These are phyloP conservation scores for Chrysochloris asiatica DNA, from an alignment of 2,113 vertebrate genomes.

Conservation along the genomic window DNA sequence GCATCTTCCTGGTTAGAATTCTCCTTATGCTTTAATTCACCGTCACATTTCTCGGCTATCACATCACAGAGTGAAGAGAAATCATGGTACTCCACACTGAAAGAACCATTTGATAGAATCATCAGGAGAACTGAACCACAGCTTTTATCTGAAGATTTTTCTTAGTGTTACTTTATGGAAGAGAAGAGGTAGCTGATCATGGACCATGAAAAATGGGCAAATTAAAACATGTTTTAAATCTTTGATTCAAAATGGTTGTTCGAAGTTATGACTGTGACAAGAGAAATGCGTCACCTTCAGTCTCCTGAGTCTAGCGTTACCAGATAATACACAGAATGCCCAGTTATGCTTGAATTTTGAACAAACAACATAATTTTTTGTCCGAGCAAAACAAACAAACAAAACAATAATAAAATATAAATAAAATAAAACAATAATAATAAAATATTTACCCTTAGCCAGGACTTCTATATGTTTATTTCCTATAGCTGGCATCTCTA, in stretches of 20 bases:
- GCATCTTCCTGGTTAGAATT: constrained; percentile 31
- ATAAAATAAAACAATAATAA: too few relatives aligned
- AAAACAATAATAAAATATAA: too few relatives aligned
- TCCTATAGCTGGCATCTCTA: neutral
- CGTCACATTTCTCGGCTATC: constrained; percentile 40
- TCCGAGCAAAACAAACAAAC: too few relatives aligned
- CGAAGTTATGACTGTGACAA: neutral
- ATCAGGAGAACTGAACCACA: neutral
- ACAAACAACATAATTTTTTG: neutral
- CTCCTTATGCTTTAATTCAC: constrained; percentile 58
- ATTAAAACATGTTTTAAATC: neutral
- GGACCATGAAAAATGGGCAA: neutral
- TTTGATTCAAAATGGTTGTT: neutral
- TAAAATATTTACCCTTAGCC: too few relatives aligned
- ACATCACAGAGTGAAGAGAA: constrained; percentile 48
- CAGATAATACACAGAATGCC: neutral
- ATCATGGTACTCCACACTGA: constrained; percentile 31
- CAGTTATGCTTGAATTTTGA: neutral
- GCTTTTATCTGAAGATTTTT: constrained; percentile 37
- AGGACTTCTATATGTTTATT: too few relatives aligned
- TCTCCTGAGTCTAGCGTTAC: neutral
- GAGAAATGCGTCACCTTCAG: neutral
- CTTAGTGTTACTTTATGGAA: neutral
- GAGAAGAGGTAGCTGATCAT: constrained; percentile 3
- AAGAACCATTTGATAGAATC: constrained; percentile 22